Base-by-base conservation (phyloP, 2,797 vertebrate genomes). In the Nannoperca obscura region DNA sequence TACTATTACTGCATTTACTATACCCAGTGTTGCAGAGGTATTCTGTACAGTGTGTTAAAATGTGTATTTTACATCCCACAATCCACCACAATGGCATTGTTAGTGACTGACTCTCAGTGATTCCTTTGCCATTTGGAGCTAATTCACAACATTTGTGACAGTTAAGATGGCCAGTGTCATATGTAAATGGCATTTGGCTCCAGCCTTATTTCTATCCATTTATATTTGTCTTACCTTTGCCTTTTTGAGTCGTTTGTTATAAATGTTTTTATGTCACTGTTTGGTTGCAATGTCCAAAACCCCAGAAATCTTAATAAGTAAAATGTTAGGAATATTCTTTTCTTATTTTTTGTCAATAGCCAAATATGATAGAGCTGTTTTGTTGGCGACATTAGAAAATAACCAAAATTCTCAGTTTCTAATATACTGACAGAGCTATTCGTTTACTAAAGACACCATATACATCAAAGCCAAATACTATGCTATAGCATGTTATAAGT, bases 361-460 rank as follows among this genome's bases (percentile, higher is more conserved):
- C 90, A 91, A 88, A 78, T 86, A 91, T 93, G 93, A 93, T 92
- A 88, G 94, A 93, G 93, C 93, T 94, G 92, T 94, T 94, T 91
- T 88, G 22, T 44, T 63, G 22, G 32, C 47, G 11, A 79, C 38
- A 62, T 54, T 53, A 60, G 4, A 53, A 84, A 40, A 73, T 11
- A 67, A 77, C 46, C 65, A 85, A 61, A 76, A 78, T 55, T 49
- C 52, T 57, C 17, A 36, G 32, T 75, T 65, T 59, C 47, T 34
- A 38, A 70, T 38, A 64, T 32, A 52, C 58, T 68, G 27, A 58
- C 52, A 55, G 24, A 86, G 64, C 68, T 67, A 57, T 80, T 66
- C 1, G 55, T 68, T 40, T 64, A 38, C 34, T 71, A 27, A 57
- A 57, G 22, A 72, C 20, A 60, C 22, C 32, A 68, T 34, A 32